Conservation (phyloP, 2,113 vertebrate genomes). For the Marmota monax region DNA sequence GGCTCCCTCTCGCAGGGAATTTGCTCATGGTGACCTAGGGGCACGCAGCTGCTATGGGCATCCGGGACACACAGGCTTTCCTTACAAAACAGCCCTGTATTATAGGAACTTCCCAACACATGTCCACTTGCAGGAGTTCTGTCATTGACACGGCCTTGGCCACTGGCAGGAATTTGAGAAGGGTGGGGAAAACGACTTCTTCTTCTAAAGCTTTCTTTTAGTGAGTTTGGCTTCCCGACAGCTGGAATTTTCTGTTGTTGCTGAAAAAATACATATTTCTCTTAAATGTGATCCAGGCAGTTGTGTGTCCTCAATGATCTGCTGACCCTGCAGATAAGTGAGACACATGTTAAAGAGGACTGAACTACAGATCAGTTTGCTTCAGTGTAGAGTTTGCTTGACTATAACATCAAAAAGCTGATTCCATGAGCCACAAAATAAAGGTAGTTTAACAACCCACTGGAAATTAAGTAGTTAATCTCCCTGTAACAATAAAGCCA, state of each 20-base stretch:
- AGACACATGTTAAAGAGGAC: neutral
- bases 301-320: conserved; percentile 21
- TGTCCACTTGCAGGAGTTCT: conserved; percentile 16
- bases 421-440: neutral
- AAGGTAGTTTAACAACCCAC: neutral
- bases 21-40: conserved; percentile 63
- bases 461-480: neutral
- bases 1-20: neutral
- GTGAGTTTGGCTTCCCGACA: neutral
- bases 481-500: neutral
- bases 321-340: neutral
- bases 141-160: conserved; percentile 30
- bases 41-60: conserved; percentile 62
- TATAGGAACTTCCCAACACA: conserved; percentile 47
- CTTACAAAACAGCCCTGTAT: conserved; percentile 63
- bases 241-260: conserved; percentile 62
- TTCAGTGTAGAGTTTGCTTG: neutral
- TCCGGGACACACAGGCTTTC: neutral
- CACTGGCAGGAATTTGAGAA: conserved; percentile 9
- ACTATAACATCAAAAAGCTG: neutral
- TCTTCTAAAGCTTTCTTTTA: conserved; percentile 64
- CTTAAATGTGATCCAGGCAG: neutral
- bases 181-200: conserved; percentile 26
- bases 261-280: conserved; percentile 39
- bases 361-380: neutral